Evolutionary conservation across 2,113 vertebrate species (phyloP).

Genomic region (Salvelinus namaycush): DNA sequence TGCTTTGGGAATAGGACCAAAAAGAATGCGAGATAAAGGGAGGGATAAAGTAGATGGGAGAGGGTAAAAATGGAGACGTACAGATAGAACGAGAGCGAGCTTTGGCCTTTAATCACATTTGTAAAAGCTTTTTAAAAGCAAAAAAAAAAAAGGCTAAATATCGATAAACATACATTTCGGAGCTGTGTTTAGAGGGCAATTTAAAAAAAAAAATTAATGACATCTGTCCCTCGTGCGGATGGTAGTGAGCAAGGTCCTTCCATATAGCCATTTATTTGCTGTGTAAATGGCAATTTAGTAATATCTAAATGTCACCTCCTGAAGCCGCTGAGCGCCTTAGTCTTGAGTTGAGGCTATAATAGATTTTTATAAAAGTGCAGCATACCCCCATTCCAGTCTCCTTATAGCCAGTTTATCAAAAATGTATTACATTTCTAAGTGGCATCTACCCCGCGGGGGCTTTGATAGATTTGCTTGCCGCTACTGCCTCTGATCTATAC

Average conservation of each 20-base stretch:
- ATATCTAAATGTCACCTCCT: conserved; percentile 66
- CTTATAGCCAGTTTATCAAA: conserved; percentile 70
- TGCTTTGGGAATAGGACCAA: not conserved
- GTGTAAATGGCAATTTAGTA: conserved; percentile 66
- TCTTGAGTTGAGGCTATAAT: conserved; percentile 64
- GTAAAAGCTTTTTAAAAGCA: conserved; percentile 33
- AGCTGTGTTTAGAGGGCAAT: conserved; percentile 55
- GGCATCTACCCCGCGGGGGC: conserved; percentile 50
- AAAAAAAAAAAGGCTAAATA: conserved; percentile 29
- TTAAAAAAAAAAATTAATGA: no score
- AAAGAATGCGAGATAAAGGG: not conserved
- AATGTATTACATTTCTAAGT: conserved; percentile 65
- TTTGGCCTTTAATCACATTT: conserved; percentile 42
- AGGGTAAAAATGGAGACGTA: not conserved
- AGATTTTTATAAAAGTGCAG: conserved; percentile 69
- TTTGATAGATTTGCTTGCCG: conserved; percentile 69
- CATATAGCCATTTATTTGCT: conserved; percentile 60
- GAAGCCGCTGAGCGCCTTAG: conserved; percentile 64
- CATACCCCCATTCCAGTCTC: conserved; percentile 61
- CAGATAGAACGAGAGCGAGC: conserved; percentile 9
- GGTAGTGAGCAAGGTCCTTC: conserved; percentile 37
- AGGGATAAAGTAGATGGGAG: not conserved
- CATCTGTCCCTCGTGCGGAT: conserved; percentile 45
- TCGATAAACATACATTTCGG: conserved; percentile 55
- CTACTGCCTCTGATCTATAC: conserved; percentile 52